A percentile compares a stretch with the other conserved stretches of the same genome.
Conservation (phyloP, 2,888 invertebrate genomes). For the Napeogenes inachia region DNA sequence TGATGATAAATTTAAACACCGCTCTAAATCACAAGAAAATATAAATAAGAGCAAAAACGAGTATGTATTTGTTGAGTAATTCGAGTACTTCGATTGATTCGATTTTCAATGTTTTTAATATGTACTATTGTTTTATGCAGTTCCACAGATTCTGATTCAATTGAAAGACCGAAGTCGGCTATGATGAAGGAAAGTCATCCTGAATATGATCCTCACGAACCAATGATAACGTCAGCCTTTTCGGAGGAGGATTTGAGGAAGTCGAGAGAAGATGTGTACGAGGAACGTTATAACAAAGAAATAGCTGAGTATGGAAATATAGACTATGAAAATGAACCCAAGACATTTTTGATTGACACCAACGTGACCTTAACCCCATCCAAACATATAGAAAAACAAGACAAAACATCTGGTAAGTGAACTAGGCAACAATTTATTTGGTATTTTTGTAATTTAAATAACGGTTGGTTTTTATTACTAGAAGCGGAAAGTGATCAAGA, state of each 20-base stretch:
- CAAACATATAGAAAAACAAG: conserved; percentile 45
- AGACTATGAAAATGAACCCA: conserved; percentile 50
- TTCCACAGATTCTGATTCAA: conserved; percentile 68
- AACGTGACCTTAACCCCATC: conserved; percentile 45
- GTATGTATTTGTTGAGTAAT: conserved; percentile 42
- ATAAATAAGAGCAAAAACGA: conserved; percentile 60
- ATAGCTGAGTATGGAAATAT: conserved; percentile 46
- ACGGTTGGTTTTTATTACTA: conserved; percentile 29
- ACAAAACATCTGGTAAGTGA: conserved; percentile 53
- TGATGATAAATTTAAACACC: conserved; percentile 52
- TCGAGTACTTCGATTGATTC: conserved; percentile 2
- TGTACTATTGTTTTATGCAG: conserved; percentile 35
- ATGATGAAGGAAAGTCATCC: conserved; percentile 68
- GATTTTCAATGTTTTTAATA: conserved; percentile 8
- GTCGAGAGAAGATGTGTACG: conserved; percentile 63
- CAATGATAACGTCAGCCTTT: conserved; percentile 72
- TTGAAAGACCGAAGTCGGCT: conserved; percentile 70
- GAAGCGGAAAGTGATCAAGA: conserved; percentile 86
- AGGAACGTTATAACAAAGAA: conserved; percentile 58
- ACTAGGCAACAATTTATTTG: neutral
- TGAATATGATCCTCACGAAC: conserved; percentile 71
- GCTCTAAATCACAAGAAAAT: conserved; percentile 65
- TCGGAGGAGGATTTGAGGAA: conserved; percentile 69
- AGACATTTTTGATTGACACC: conserved; percentile 52
- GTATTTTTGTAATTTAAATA: neutral